Percentiles rank a stretch among this genome's conserved stretches.
These are phyloP conservation scores for Nannospalax galili DNA, from an alignment of 2,113 vertebrate species.

Conservation along the genomic window DNA sequence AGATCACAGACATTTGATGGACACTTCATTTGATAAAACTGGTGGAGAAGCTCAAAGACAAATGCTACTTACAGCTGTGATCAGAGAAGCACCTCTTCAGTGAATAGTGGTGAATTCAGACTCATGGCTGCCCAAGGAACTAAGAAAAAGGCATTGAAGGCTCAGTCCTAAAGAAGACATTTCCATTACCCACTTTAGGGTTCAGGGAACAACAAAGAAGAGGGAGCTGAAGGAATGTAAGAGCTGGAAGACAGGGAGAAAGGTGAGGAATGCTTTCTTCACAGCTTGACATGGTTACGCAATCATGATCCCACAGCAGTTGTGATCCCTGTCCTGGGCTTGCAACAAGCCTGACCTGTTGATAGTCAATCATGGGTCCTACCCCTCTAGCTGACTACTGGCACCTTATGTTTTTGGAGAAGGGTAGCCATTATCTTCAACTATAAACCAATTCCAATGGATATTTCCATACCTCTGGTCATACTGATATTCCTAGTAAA, in stretches of 20 bases:
- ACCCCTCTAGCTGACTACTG: background rate
- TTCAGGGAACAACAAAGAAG: background rate
- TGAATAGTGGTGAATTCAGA: background rate
- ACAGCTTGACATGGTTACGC: too few relatives aligned
- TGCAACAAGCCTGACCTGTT: background rate
- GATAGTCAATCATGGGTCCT: background rate
- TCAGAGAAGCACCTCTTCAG: background rate
- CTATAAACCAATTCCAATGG: too few relatives aligned
- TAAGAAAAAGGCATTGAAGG: background rate
- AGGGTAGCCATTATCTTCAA: background rate
- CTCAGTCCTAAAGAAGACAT: background rate
- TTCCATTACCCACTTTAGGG: background rate
- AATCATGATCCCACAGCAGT: background rate
- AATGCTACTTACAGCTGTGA: background rate
- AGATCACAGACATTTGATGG: background rate
- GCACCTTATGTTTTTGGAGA: background rate
- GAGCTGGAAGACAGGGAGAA: background rate
- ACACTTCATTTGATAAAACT: background rate
- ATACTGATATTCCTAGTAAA: background rate
- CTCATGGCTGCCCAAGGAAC: background rate
- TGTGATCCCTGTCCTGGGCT: background rate
- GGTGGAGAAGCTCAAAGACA: too few relatives aligned
- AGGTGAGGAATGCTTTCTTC: background rate
- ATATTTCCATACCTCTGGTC: too few relatives aligned
- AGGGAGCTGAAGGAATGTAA: background rate